Conservation (phyloP, 2,797 vertebrate species). For the Knipowitschia caucasica region DNA sequence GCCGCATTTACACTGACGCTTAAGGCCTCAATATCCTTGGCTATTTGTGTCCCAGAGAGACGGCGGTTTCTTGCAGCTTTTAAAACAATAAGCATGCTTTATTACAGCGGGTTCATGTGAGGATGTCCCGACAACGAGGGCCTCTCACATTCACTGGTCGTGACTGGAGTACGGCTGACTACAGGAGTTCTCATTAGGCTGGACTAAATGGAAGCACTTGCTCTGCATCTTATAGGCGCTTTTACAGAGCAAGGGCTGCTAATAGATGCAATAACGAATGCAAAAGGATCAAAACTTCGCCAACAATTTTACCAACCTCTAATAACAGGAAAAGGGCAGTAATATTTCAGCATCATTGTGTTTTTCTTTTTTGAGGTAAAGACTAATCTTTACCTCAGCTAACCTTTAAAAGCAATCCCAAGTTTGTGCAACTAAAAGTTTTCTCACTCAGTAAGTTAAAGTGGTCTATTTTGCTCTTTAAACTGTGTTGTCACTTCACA, state of each 20-base stretch:
- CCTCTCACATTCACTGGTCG: slow-evolving; percentile 27
- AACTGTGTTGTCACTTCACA: too few species aligned
- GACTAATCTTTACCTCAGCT: slow-evolving; percentile 1
- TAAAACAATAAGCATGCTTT: slow-evolving; percentile 19
- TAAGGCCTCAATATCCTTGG: slow-evolving; percentile 54
- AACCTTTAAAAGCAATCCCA: not conserved
- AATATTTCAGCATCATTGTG: slow-evolving; percentile 7
- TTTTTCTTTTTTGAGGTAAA: slow-evolving; percentile 17
- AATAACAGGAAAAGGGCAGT: slow-evolving; percentile 2
- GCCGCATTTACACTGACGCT: too few species aligned
- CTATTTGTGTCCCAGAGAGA: slow-evolving; percentile 33
- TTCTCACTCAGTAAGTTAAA: not conserved
- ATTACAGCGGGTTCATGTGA: slow-evolving; percentile 42
- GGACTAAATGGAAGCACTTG: slow-evolving; percentile 41
- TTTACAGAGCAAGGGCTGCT: slow-evolving; percentile 5
- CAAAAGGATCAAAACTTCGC: slow-evolving; percentile 1
- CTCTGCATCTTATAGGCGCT: slow-evolving; percentile 32
- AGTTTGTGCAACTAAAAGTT: not conserved
- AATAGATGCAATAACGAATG: slow-evolving; percentile 14
- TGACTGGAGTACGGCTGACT: slow-evolving; percentile 45
- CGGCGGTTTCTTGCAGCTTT: slow-evolving; percentile 30
- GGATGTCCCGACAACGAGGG: slow-evolving; percentile 20
- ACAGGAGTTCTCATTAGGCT: slow-evolving; percentile 70
- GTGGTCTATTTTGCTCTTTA: not conserved
- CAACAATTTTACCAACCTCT: not conserved